Evolutionary conservation across 2,797 vertebrate species (phyloP), one percentile per base, ranked within the genome.

Genomic region (Rachycentron canadum): DNA sequence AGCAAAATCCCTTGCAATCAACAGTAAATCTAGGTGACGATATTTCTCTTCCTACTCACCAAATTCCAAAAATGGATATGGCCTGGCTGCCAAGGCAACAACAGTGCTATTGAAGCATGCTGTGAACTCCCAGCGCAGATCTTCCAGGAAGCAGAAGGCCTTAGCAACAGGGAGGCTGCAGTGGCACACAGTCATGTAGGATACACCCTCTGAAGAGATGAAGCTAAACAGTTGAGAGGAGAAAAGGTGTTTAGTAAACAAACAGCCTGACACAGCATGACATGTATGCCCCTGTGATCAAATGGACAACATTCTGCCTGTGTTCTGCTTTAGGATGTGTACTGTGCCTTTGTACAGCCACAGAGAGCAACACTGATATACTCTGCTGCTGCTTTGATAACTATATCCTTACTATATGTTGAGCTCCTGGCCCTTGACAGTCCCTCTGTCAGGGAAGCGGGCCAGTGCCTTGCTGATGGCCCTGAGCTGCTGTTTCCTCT

Each of bases 131-230:
- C 97, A 98, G 57, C 93, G 96, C 74, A 99, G 92, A 82, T 98
- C 97, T 88, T 99, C 97, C 86, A 99, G 92, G 94, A 99, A 99
- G 94, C 97, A 97, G 95, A 99, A 99, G 52, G 97, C 97, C 92
- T 96, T 96, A 89, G 96, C 92, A n/a, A 95, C 92, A 2, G 97
- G 96, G 87, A 96, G 96, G 88, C 79, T 95, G 86, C 84, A 92
- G 88, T 96, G 95, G 84, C 97, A 99, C 93, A 99, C 97, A 6
- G 93, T 95, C 96, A 98, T 94, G 94, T 97, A 99, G 91, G 97
- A 96, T 71, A 98, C 93, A 74, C 96, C 96, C 61, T 97, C 96
- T 2, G 92, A 94, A 16, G 95, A 96, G 69, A 95, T 92, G 84
- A 99, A 97, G 88, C 98, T 99, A 82, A 84, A 88, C 85, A 83